A percentile compares a stretch with the other conserved stretches of the same genome.
Conservation (phyloP, 2,888 invertebrate genomes). For the Odontocolon sp. region DNA sequence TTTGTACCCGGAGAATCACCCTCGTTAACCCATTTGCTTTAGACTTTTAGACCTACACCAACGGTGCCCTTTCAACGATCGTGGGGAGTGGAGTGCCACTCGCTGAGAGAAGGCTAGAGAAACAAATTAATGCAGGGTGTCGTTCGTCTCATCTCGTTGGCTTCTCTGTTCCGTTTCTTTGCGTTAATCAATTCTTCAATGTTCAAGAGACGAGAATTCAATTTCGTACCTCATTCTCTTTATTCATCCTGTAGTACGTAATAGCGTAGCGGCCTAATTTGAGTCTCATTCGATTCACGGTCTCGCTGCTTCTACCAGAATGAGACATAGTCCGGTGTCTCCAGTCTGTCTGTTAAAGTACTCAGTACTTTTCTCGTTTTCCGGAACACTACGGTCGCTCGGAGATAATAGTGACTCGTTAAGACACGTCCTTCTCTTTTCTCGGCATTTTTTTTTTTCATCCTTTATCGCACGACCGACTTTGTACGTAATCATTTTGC, state of each 20-base stretch:
- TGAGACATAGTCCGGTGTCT: not conserved
- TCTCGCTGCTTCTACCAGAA: constrained; percentile 6
- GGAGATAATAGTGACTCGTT: constrained; percentile 38
- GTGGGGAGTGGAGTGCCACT: not conserved
- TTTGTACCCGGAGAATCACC: not conserved
- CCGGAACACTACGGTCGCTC: constrained; percentile 13
- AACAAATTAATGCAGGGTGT: not conserved
- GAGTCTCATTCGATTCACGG: constrained; percentile 6
- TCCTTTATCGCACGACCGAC: not conserved
- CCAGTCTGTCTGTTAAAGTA: not conserved
- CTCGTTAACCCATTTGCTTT: constrained; percentile 3
- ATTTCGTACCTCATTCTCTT: not conserved
- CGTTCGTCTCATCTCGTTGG: not conserved
- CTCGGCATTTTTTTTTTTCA: not conserved
- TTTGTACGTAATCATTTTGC: constrained; percentile 9
- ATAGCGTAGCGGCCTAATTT: not conserved
- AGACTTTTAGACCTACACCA: not conserved
- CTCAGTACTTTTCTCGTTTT: constrained; percentile 9
- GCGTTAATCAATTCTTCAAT: not conserved
- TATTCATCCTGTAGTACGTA: not conserved
- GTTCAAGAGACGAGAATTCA: constrained; percentile 1
- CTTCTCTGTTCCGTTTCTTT: not conserved
- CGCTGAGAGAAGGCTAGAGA: not conserved
- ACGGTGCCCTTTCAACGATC: not conserved
- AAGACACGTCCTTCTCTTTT: constrained; percentile 9